Evolutionary conservation across 2,888 invertebrate species (phyloP).

Genomic region (Drosophila limbata): DNA sequence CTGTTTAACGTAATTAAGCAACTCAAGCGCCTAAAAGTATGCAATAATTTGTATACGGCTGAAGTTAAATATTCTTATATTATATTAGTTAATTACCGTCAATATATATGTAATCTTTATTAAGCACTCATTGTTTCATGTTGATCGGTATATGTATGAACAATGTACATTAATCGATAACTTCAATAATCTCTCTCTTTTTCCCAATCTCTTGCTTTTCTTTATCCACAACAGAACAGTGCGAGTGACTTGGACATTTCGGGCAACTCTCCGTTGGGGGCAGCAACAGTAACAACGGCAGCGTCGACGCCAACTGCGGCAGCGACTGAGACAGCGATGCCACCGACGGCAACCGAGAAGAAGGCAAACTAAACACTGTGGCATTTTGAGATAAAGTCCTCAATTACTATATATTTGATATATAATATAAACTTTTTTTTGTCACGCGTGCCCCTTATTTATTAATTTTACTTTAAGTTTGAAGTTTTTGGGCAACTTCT

Average conservation of each 20-base stretch:
- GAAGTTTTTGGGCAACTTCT: conserved; percentile 39
- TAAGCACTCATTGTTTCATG: background rate
- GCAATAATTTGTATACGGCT: too few relatives aligned
- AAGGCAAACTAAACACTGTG: conserved; percentile 55
- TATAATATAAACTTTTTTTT: conserved; percentile 29
- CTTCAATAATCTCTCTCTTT: background rate
- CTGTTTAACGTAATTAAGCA: too few relatives aligned
- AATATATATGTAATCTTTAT: too few relatives aligned
- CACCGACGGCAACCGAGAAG: conserved; percentile 46
- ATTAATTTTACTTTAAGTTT: conserved; percentile 59
- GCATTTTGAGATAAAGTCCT: conserved; percentile 50
- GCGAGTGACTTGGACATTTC: conserved; percentile 78
- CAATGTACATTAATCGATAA: background rate
- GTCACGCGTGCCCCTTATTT: conserved; percentile 39
- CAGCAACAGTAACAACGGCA: conserved; percentile 12
- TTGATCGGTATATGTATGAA: background rate
- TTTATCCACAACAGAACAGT: conserved; percentile 65
- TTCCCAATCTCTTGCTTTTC: background rate
- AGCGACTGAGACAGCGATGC: conserved; percentile 5
- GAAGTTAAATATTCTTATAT: too few relatives aligned
- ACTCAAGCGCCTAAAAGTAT: too few relatives aligned
- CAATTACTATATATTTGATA: conserved; percentile 36
- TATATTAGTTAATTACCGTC: too few relatives aligned
- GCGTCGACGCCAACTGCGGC: conserved; percentile 12
- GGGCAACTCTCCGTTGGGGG: conserved; percentile 7